phyloP scores from a whole-genome alignment of 2,888 invertebrate species.

The Lampropteryx suffumata region DNA sequence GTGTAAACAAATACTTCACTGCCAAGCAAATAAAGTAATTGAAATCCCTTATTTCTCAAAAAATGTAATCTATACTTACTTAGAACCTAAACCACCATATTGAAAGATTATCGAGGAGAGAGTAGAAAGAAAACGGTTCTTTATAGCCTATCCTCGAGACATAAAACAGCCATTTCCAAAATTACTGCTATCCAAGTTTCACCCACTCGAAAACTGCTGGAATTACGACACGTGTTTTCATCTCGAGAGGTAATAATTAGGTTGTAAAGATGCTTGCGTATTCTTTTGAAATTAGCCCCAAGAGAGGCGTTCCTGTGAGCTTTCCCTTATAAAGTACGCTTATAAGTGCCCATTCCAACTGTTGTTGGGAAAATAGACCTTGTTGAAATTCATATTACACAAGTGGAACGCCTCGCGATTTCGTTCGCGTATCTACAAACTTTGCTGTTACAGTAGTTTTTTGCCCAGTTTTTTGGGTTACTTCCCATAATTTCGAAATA shows the following conservation, averaged over 20 bases:
- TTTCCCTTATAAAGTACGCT: slow-evolving; percentile 32
- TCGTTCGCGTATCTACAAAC: no score
- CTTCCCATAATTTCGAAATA: no score
- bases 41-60: no score
- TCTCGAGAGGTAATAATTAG: slow-evolving; percentile 33
- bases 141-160: slow-evolving; percentile 1
- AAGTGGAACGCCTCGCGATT: no score
- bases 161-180: slow-evolving; percentile 16
- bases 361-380: slow-evolving; percentile 26
- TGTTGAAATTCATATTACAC: slow-evolving; percentile 35
- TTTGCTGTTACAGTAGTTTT: no score
- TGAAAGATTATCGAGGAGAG: no score
- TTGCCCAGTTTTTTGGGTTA: no score
- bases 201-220: slow-evolving; percentile 22
- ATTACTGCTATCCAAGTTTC: slow-evolving; percentile 15
- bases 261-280: slow-evolving; percentile 34
- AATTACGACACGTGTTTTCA: slow-evolving; percentile 28
- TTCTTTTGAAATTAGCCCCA: slow-evolving; percentile 33
- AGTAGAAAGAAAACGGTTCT: neutral
- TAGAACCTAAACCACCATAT: no score
- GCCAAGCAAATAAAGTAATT: no score
- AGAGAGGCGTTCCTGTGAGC: slow-evolving; percentile 32
- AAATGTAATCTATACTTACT: no score
- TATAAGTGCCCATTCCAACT: slow-evolving; percentile 32
- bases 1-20: no score